phyloP scores from a whole-genome alignment of 1,140 invertebrate genomes.

The Dryas iulia region DNA sequence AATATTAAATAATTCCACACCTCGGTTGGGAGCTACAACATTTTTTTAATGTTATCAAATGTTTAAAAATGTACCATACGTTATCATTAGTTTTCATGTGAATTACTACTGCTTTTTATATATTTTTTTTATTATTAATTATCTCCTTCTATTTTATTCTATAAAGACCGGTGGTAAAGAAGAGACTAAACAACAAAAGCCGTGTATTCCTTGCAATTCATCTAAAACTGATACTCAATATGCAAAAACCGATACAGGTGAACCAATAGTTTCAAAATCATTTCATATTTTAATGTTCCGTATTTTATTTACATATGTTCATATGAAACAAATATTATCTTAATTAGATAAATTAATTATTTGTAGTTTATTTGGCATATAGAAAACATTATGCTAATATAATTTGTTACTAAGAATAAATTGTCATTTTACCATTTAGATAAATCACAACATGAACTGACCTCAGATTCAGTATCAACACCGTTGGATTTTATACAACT shows the following conservation, averaged over 20 bases:
- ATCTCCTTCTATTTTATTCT: not conserved
- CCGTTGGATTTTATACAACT: constrained; percentile 1
- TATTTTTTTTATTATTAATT: constrained; percentile 16
- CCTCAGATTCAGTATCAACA: not conserved
- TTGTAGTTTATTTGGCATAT: too few relatives aligned
- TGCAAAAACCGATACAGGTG: constrained; percentile 35
- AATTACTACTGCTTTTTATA: too few relatives aligned
- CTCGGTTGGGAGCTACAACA: too few relatives aligned
- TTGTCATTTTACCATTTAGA: not conserved
- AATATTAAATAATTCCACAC: too few relatives aligned
- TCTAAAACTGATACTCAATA: constrained; percentile 21
- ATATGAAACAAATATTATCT: not conserved
- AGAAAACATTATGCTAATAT: too few relatives aligned
- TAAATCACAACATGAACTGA: not conserved
- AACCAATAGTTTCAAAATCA: not conserved
- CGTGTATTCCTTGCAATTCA: constrained; percentile 44
- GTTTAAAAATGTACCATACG: too few relatives aligned
- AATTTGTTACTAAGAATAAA: not conserved
- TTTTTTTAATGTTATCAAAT: too few relatives aligned
- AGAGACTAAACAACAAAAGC: constrained; percentile 22
- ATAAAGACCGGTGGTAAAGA: constrained; percentile 12
- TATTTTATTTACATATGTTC: too few relatives aligned
- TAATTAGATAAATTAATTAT: too few relatives aligned
- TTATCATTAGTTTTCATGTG: too few relatives aligned
- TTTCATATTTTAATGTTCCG: too few relatives aligned